Base-by-base conservation (phyloP, 1,140 invertebrate species). In the Dufourea novaeangliae region DNA sequence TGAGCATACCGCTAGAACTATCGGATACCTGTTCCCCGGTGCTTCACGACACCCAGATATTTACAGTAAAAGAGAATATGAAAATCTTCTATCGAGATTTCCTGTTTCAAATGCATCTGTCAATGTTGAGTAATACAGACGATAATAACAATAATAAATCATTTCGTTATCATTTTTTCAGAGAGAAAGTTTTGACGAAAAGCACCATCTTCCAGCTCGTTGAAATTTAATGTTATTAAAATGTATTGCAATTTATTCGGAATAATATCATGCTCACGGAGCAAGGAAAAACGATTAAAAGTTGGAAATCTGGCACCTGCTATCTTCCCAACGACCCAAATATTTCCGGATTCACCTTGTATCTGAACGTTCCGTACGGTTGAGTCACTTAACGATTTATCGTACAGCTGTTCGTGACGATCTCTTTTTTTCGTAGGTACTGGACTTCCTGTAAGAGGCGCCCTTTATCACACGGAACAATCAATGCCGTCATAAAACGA, bases 311-410 rank as follows among this genome's bases (percentile, higher is more conserved):
- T 10, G 52, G 39, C 77, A 79, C 77, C 77, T 79, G 77, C 69
- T n/a, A 70, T 27, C 52, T 46, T 61, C 54, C 12, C 32, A 46
- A 37, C 77, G 56, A 57, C 62, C 34, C 62, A 50, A 74, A 79
- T 74, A 74, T 79, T 61, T 79, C 54, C 77, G 70, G 52, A 39
- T 52, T 74, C 77, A 66, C 70, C 70, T 79, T 79, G 61, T 63
- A 34, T 3, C 52, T 37, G 69, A 50, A 52, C 37, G 59, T 34
- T 41, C 61, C 29, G 6, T 54, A 32, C 59, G 29, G 50, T 57
- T 39, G 29, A n/a, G 56, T 20, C 34, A 14, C 34, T 56, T 62
- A 74, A 67, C 77, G 41, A 56, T 63, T 59, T 61, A 25, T 50
- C 39, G 70, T 52, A 56, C 77, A 79, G 52, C 77, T 79, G 77